phyloP scores from a whole-genome alignment of 2,888 invertebrate genomes.

The Eilema depressum region DNA sequence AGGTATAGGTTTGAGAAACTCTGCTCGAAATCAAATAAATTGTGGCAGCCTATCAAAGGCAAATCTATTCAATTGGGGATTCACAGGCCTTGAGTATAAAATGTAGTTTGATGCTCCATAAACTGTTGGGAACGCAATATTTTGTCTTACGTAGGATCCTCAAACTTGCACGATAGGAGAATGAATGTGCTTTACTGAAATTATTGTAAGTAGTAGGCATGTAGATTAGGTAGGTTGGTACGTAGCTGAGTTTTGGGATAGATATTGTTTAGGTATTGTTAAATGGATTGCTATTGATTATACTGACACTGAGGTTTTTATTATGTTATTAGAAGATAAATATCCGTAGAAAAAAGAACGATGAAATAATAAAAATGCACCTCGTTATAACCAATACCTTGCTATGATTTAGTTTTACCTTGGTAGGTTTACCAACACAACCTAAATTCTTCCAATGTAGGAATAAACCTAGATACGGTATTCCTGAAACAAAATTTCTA shows the following conservation, averaged over 20 bases:
- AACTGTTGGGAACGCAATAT: neutral
- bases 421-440: too few species aligned
- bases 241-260: too few species aligned
- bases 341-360: too few species aligned
- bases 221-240: too few species aligned
- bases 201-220: neutral
- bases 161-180: neutral
- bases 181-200: neutral
- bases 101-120: conserved; percentile 45
- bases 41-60: neutral
- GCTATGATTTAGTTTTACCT: too few species aligned
- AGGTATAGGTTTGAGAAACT: neutral
- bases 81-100: conserved; percentile 45
- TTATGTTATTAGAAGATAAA: too few species aligned
- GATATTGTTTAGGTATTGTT: neutral
- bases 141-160: neutral
- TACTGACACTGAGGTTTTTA: too few species aligned
- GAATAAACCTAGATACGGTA: too few species aligned
- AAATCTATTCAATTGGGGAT: conserved; percentile 30
- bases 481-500: too few species aligned
- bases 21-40: neutral
- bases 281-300: neutral
- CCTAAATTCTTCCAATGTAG: too few species aligned
- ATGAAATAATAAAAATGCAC: too few species aligned
- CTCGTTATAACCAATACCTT: too few species aligned